A percentile compares a stretch with the other conserved stretches of the same genome.
phyloP scores from a whole-genome alignment of 1,140 invertebrate species.

The Brachionus koreanus region DNA sequence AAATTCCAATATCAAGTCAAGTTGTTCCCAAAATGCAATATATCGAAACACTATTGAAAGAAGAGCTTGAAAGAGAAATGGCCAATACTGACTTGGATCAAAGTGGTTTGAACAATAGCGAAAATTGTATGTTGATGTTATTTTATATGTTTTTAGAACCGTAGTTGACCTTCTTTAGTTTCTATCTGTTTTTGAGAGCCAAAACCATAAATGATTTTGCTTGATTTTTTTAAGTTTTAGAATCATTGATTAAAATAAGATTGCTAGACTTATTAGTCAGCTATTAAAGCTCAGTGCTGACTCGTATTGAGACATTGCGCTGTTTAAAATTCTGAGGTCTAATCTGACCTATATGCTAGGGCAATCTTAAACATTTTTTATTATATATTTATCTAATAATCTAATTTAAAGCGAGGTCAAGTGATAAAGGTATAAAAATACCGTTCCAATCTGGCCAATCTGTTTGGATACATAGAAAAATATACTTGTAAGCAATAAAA shows the following conservation, averaged over 20 bases:
- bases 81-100: slow-evolving; percentile 13
- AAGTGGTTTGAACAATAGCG: slow-evolving; percentile 18
- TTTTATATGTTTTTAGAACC: background rate
- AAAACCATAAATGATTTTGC: slow-evolving; percentile 31
- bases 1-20: slow-evolving; percentile 39
- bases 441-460: slow-evolving; percentile 30
- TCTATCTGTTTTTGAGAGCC: background rate
- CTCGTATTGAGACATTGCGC: background rate
- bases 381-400: background rate
- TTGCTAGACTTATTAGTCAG: background rate
- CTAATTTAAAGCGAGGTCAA: slow-evolving; percentile 38
- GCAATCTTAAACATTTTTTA: background rate
- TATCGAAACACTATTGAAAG: slow-evolving; percentile 37
- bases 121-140: background rate
- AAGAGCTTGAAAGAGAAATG: slow-evolving; percentile 41
- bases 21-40: slow-evolving; percentile 42
- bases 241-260: background rate
- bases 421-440: slow-evolving; percentile 17
- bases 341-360: background rate
- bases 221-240: background rate
- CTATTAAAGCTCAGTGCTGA: background rate
- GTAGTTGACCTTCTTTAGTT: background rate
- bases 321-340: background rate
- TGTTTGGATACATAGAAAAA: slow-evolving; percentile 38
- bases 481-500: slow-evolving; percentile 26